Base-by-base conservation (phyloP, 2,113 vertebrate species). In the Oryzias woworae region DNA sequence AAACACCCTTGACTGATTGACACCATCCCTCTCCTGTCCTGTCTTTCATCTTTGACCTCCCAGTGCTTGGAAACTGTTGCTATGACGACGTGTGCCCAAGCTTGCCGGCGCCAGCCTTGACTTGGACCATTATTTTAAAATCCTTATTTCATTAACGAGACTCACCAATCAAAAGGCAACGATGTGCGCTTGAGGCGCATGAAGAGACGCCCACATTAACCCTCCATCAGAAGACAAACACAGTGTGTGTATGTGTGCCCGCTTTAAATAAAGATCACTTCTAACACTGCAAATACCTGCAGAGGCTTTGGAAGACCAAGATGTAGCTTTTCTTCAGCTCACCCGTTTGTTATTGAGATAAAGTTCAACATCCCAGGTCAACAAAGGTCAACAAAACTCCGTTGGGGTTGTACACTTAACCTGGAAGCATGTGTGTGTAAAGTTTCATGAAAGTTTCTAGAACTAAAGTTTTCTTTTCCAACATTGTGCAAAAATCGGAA, bases 91-190 rank as follows among this genome's bases (percentile, higher is more conserved):
- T 47, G 46, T 3, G 41, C 0, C 26, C 58, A 28, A 15, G 24
- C 28, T 24, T 26, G 3, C 59, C 14, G 72, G 80, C 81, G 62
- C 78, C 84, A 69, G 74, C 60, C 64, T 66, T 0, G 55, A 66
- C 67, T 57, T 16, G 18, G 82, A 85, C 79, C 82, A 82, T 84
- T 86, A 81, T 57, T 62, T 84, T 75, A 42, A 42, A 8, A 36
- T 36, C 36, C 10, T 75, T 66, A 80, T 64, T 86, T 63, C 75
- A 80, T 77, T 90, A 89, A 90, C 82, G 77, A 23, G 76, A 89
- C 85, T 85, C 81, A 91, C 75, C 51, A 71, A 69, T 85, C 68
- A 73, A 55, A 20, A 78, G 66, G 44, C 28, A 70, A 88, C 55
- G 76, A 85, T 67, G 80, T 86, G 82, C 50, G 66, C 69, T 31